A percentile compares a stretch with the other conserved stretches of the same genome.
phyloP scores from a whole-genome alignment of 2,797 vertebrate species.

The Podarcis lilfordi region DNA sequence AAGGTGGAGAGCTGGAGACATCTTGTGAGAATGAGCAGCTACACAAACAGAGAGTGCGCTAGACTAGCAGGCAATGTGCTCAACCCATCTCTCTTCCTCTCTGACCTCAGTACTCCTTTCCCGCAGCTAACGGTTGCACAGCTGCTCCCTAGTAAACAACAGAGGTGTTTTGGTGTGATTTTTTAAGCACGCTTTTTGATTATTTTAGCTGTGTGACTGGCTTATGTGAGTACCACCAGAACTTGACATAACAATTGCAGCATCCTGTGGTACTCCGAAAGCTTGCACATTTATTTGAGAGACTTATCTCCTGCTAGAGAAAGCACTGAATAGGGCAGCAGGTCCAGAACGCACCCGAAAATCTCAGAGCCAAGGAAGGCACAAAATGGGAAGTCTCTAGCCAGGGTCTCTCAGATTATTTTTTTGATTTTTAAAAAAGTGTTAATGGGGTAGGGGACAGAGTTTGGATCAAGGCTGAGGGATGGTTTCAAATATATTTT shows the following conservation, averaged over 20 bases:
- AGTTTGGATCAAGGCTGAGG: not conserved
- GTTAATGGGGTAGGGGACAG: no score
- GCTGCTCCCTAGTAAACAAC: slow-evolving; percentile 3
- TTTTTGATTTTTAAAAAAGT: no score
- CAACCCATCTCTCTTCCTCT: not conserved
- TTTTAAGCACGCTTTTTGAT: not conserved
- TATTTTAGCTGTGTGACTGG: not conserved
- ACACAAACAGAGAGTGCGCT: not conserved
- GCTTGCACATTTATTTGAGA: no score
- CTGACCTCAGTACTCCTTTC: slow-evolving; percentile 4
- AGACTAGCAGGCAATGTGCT: not conserved
- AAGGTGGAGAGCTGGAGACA: not conserved
- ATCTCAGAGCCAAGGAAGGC: not conserved
- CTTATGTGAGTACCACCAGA: not conserved
- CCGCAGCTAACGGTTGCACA: slow-evolving; percentile 3
- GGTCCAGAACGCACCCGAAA: not conserved
- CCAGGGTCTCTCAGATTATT: no score
- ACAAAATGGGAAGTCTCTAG: not conserved
- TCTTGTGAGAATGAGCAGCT: not conserved
- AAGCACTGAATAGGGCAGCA: not conserved
- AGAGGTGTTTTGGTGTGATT: not conserved
- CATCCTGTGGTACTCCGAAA: no score
- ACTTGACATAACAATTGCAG: not conserved
- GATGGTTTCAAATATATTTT: not conserved
- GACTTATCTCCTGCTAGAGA: not conserved